Evolutionary conservation across 2,888 invertebrate species (phyloP).

Genomic region (Euclidia mi): DNA sequence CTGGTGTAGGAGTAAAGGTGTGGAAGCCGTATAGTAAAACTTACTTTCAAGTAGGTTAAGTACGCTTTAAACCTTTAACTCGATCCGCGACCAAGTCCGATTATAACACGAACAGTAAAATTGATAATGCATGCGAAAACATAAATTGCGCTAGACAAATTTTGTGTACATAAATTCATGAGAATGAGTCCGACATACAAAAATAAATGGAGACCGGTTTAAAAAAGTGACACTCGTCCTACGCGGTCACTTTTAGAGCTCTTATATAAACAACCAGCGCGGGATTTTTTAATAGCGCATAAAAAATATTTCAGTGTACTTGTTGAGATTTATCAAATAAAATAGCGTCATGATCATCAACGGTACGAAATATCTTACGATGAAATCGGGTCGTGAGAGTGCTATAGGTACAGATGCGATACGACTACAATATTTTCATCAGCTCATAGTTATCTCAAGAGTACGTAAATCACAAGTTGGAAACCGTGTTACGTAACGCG

Average conservation of each 20-base stretch:
- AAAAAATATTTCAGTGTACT: conserved; percentile 67
- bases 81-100: conserved; percentile 58
- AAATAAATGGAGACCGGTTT: conserved; percentile 66
- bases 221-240: conserved; percentile 65
- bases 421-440: conserved; percentile 54
- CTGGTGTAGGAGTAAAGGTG: conserved; percentile 60
- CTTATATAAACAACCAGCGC: conserved; percentile 69
- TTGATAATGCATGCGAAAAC: conserved; percentile 27
- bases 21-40: conserved; percentile 73
- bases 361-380: conserved; percentile 54
- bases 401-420: conserved; percentile 40
- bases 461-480: conserved; percentile 63
- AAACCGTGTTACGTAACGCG: conserved; percentile 62
- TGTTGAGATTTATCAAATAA: conserved; percentile 64
- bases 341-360: conserved; percentile 61
- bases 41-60: conserved; percentile 74
- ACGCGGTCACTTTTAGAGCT: conserved; percentile 71
- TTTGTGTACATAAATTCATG: conserved; percentile 29
- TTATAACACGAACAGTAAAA: conserved; percentile 43
- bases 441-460: conserved; percentile 58
- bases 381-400: conserved; percentile 56
- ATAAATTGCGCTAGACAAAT: conserved; percentile 42
- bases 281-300: conserved; percentile 61
- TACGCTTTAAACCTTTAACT: conserved; percentile 68
- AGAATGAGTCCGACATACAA: conserved; percentile 38